These are phyloP conservation scores for Protaetia brevitarsis DNA, from an alignment of 1,140 invertebrate species.

Conservation along the genomic window DNA sequence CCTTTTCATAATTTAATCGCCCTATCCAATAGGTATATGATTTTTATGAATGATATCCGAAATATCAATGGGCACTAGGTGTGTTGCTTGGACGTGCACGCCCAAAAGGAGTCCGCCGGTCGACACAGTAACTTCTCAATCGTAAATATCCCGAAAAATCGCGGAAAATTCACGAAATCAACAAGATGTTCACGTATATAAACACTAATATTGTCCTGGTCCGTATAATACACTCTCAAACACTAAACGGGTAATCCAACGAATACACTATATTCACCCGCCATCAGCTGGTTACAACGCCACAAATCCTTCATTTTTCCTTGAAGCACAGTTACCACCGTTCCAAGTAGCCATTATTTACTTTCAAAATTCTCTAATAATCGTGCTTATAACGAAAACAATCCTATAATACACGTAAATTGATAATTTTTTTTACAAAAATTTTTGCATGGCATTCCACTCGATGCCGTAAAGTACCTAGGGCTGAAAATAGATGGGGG, in stretches of 20 bases:
- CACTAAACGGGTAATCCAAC: slow-evolving; percentile 29
- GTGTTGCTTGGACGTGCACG: slow-evolving; percentile 40
- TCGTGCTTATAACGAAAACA: not conserved
- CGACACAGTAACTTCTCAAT: not conserved
- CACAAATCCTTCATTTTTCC: slow-evolving; percentile 40
- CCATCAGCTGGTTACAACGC: slow-evolving; percentile 50
- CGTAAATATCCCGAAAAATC: slow-evolving; percentile 20
- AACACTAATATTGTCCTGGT: slow-evolving; percentile 1
- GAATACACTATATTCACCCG: slow-evolving; percentile 45
- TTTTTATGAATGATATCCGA: slow-evolving; percentile 41
- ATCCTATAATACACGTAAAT: slow-evolving; percentile 1
- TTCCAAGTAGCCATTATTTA: slow-evolving; percentile 33
- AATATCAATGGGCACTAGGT: slow-evolving; percentile 44
- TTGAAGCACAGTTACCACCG: slow-evolving; percentile 29
- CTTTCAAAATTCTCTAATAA: slow-evolving; percentile 29
- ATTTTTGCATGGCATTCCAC: slow-evolving; percentile 43
- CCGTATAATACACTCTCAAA: slow-evolving; percentile 1
- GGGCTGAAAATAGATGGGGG: slow-evolving; percentile 51
- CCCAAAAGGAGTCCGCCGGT: slow-evolving; percentile 34
- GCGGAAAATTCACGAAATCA: not conserved
- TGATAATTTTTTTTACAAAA: slow-evolving; percentile 29
- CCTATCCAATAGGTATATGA: not conserved
- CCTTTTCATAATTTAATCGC: slow-evolving; percentile 27
- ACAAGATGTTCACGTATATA: not conserved
- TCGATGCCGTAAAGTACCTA: slow-evolving; percentile 49